Evolutionary conservation across 2,113 vertebrate species (phyloP), one percentile per base, ranked within the genome.

Genomic region (Himantopus leucocephalus): DNA sequence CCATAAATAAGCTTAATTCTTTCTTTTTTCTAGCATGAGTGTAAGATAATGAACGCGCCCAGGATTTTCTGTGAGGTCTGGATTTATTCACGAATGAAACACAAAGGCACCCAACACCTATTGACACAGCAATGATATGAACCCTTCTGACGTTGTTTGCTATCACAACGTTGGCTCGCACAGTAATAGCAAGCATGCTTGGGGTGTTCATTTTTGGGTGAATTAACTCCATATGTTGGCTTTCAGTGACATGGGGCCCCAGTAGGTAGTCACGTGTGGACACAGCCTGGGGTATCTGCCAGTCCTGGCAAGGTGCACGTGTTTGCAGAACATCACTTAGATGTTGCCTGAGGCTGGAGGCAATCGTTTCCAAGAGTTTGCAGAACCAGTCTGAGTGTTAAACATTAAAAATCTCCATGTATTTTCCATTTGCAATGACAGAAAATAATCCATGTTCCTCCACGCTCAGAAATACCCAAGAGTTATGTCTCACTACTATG

Each of bases 381-480:
- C 68, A 95, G 73, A 89, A 85, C 29, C 7, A 29, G 12, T 32
- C 39, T 58, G 68, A 52, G 35, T 45, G 86, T 85, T 84, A 84
- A 88, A 85, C 64, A 53, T 81, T 89, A 64, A 75, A 96, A 30
- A 52, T 55, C 24, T 82, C 80, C 48, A 43, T 68, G 58, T 58
- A 64, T 94, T 92, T 96, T 84, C 86, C 76, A 92, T 89, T 91
- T 94, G 47, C 39, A 85, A 29, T 8, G 48, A 64, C 53, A 89
- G 83, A 87, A 87, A 92, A 87, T 56, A 81, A 94, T 56, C 72
- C 72, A 26, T 18, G 73, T 62, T 89, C 39, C 64, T 92, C 52
- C 35, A 22, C 17, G n/a, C 56, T 81, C 76, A 84, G 85, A 95
- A 95, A 95, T 86, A 86, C 88, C 89, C 85, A 88, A 32, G 96